Conservation (phyloP, 2,797 vertebrate species). For the Spinibarbus caldwelli region DNA sequence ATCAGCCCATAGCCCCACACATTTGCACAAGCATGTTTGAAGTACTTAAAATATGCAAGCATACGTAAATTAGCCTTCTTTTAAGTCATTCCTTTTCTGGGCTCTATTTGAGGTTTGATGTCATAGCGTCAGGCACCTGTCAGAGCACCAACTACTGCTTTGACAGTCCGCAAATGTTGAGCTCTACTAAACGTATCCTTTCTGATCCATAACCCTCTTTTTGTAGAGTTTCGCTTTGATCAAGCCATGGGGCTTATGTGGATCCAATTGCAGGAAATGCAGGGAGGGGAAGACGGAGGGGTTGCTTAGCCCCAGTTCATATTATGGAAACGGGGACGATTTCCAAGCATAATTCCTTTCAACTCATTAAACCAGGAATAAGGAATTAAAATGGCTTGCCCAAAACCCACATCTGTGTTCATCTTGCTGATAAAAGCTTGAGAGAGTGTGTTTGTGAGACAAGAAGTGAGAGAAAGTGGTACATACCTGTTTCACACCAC, state of each 20-base stretch:
- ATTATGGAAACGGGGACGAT: slow-evolving; percentile 35
- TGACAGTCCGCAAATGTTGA: slow-evolving; percentile 33
- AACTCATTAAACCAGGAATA: slow-evolving; percentile 50
- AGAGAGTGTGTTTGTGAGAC: slow-evolving; percentile 9
- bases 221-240: slow-evolving; percentile 40
- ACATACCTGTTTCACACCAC: slow-evolving; percentile 36
- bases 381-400: slow-evolving; percentile 51
- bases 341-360: slow-evolving; percentile 45
- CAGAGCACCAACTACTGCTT: slow-evolving; percentile 15
- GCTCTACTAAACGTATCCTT: slow-evolving; percentile 34
- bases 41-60: not conserved
- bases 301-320: slow-evolving; percentile 25
- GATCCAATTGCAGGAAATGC: slow-evolving; percentile 18
- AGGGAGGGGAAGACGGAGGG: not conserved
- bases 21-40: not conserved
- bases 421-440: slow-evolving; percentile 9
- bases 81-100: too few species aligned
- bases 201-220: slow-evolving; percentile 40
- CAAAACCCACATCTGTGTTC: slow-evolving; percentile 35
- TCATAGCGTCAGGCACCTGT: slow-evolving; percentile 29
- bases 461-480: slow-evolving; percentile 15
- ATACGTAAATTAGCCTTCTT: slow-evolving; percentile 15
- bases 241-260: slow-evolving; percentile 33
- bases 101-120: slow-evolving; percentile 32
- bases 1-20: slow-evolving; percentile 15